A percentile compares a stretch with the other conserved stretches of the same genome.
These are phyloP conservation scores for Pteromalus puparum DNA, from an alignment of 1,140 invertebrate species.

Conservation along the genomic window DNA sequence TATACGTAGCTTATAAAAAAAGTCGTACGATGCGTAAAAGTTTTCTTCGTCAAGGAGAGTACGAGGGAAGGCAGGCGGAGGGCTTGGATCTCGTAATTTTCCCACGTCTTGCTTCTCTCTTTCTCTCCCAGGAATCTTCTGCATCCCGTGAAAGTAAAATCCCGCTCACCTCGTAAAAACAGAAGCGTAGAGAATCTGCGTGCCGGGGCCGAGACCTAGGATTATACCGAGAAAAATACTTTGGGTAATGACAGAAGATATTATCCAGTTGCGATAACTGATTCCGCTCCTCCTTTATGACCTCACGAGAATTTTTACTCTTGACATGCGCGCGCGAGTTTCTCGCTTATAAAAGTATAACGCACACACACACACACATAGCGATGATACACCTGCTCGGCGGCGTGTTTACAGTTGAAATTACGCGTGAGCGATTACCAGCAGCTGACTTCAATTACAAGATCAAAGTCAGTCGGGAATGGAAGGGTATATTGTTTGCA, in stretches of 20 bases:
- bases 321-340: too few species aligned
- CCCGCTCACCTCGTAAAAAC: conserved; percentile 45
- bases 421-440: too few species aligned
- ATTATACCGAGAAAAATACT: conserved; percentile 49
- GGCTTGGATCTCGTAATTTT: conserved; percentile 43
- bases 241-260: conserved; percentile 41
- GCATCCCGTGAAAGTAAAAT: conserved; percentile 52
- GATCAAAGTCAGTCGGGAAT: too few species aligned
- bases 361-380: too few species aligned
- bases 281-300: conserved; percentile 31
- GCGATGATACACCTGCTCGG: background rate
- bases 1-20: background rate
- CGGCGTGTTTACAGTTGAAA: too few species aligned
- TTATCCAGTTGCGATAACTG: conserved; percentile 41
- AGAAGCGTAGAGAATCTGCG: conserved; percentile 49
- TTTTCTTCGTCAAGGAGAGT: conserved; percentile 14
- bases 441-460: too few species aligned
- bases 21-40: background rate
- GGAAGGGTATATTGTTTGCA: too few species aligned
- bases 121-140: conserved; percentile 38
- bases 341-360: too few species aligned
- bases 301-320: background rate
- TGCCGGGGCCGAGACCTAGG: conserved; percentile 42
- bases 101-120: conserved; percentile 38
- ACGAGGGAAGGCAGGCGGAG: background rate